phyloP scores from a whole-genome alignment of 2,797 vertebrate species.

The Epinephelus awoara region DNA sequence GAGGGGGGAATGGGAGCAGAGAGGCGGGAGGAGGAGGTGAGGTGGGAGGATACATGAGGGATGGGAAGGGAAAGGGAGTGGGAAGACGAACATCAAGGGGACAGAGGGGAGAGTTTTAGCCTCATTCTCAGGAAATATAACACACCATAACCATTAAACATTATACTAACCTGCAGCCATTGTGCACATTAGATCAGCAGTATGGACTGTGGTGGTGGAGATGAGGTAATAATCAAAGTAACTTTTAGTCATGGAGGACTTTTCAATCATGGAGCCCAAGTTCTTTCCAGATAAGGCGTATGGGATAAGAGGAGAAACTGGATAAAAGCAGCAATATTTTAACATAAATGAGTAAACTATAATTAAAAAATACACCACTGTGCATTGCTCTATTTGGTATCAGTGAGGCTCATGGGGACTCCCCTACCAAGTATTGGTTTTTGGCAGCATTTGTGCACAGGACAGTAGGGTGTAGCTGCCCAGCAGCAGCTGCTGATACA shows the following conservation, averaged over 20 bases:
- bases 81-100: conserved; percentile 15
- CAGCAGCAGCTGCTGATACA: background rate
- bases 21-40: conserved; percentile 13
- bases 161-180: background rate
- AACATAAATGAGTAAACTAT: background rate
- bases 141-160: conserved; percentile 2
- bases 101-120: conserved; percentile 23
- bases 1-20: conserved; percentile 30
- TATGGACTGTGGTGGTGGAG: background rate
- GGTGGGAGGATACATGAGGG: conserved; percentile 24
- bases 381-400: background rate
- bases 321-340: background rate
- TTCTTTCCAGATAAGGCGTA: background rate
- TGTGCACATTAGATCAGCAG: background rate
- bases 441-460: conserved; percentile 1
- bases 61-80: conserved; percentile 17
- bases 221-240: background rate
- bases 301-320: background rate
- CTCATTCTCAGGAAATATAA: conserved; percentile 5
- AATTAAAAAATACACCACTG: background rate
- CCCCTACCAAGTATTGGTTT: background rate
- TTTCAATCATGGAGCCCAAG: background rate
- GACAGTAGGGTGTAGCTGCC: background rate
- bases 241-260: background rate
- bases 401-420: background rate